Evolutionary conservation across 2,797 vertebrate genomes (phyloP).

Genomic region (Takifugu rubripes): DNA sequence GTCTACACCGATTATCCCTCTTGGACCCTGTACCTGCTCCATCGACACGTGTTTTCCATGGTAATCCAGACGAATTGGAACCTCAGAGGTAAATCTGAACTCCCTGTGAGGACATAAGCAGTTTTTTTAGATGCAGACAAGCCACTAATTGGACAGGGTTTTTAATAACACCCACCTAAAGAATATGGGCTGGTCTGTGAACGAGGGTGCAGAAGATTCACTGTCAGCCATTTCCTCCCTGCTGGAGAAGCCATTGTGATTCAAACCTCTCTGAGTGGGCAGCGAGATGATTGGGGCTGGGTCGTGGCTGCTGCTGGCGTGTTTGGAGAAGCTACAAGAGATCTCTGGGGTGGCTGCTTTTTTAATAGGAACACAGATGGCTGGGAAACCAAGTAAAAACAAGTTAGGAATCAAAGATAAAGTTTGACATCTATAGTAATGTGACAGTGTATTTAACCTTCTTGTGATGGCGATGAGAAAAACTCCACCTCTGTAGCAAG

Average conservation of each 20-base stretch:
- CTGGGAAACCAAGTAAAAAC: conserved; percentile 27
- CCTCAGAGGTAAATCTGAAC: conserved; percentile 97
- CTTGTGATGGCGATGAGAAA: conserved; percentile 88
- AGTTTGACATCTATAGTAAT: not conserved
- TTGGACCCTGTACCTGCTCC: conserved; percentile 85
- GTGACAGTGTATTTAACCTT: conserved; percentile 75
- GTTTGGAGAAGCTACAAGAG: conserved; percentile 88
- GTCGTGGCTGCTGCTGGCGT: conserved; percentile 75
- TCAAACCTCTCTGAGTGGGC: conserved; percentile 79
- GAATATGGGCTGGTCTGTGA: conserved; percentile 92
- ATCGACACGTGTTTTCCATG: conserved; percentile 96
- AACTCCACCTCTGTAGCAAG: conserved; percentile 93
- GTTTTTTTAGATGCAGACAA: not conserved
- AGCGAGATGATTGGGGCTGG: conserved; percentile 90
- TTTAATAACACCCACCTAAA: conserved; percentile 81
- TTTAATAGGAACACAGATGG: conserved; percentile 78
- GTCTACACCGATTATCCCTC: not conserved
- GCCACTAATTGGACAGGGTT: not conserved
- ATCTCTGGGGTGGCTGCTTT: conserved; percentile 86
- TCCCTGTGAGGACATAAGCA: conserved; percentile 75
- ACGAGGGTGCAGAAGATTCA: conserved; percentile 66
- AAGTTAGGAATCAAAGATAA: not conserved
- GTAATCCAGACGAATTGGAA: conserved; percentile 96
- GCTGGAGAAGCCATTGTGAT: conserved; percentile 72
- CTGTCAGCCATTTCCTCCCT: conserved; percentile 63